A percentile compares a stretch with the other conserved stretches of the same genome.
Evolutionary conservation across 2,113 vertebrate genomes (phyloP).

Genomic region (Trochalopteron elliotii): DNA sequence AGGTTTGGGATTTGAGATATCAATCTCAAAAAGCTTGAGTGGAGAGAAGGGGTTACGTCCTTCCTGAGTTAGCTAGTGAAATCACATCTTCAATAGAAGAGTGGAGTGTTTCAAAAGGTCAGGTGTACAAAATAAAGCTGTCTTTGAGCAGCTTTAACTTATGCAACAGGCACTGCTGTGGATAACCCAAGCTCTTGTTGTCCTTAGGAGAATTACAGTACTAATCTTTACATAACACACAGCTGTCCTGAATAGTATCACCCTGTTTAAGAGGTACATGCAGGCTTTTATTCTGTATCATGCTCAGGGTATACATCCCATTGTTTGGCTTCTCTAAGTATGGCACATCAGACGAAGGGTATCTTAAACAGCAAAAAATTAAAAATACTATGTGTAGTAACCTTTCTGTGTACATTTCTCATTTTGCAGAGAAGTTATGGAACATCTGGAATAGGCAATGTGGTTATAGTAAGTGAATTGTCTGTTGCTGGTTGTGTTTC

Average conservation of each 20-base stretch:
- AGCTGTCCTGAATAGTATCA: slow-evolving; percentile 43
- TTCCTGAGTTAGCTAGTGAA: neutral
- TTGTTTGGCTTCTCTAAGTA: neutral
- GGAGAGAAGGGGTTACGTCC: neutral
- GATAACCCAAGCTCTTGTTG: slow-evolving; percentile 37
- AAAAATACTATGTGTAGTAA: neutral
- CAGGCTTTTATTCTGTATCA: neutral
- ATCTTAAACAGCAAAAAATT: neutral
- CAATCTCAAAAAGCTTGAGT: neutral
- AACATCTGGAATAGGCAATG: neutral
- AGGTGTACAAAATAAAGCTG: slow-evolving; percentile 46
- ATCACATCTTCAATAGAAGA: neutral
- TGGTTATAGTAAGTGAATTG: neutral
- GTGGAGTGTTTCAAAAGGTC: slow-evolving; percentile 3
- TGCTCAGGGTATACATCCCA: neutral
- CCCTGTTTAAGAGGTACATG: neutral
- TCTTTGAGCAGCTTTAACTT: slow-evolving; percentile 64
- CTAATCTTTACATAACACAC: slow-evolving; percentile 52
- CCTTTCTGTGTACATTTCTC: neutral
- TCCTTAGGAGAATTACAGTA: slow-evolving; percentile 50
- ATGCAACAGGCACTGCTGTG: slow-evolving; percentile 59
- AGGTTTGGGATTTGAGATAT: neutral
- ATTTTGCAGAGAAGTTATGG: neutral
- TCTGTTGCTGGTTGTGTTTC: neutral
- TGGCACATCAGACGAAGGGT: neutral